Evolutionary conservation across 2,797 vertebrate genomes (phyloP).

Genomic region (Sebastes hubbsi): DNA sequence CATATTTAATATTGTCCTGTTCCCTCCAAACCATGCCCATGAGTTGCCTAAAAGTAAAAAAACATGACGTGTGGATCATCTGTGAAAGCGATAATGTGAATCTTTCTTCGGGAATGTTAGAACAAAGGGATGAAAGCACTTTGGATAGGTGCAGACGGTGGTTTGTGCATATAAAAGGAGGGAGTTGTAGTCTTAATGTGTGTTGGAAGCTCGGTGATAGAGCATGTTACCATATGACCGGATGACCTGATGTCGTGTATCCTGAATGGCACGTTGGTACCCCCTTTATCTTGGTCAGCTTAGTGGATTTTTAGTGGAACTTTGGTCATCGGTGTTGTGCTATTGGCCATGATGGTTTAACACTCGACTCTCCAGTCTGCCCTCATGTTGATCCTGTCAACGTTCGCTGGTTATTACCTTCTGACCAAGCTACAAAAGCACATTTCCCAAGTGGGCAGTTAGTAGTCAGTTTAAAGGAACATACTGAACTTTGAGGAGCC

Average conservation of each 20-base stretch:
- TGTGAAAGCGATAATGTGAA: conserved; percentile 60
- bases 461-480: neutral
- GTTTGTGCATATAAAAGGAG: conserved; percentile 46
- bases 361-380: conserved; percentile 52
- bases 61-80: conserved; percentile 38
- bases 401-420: conserved; percentile 57
- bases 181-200: conserved; percentile 52
- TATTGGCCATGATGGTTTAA: conserved; percentile 57
- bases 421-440: conserved; percentile 51
- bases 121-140: conserved; percentile 59
- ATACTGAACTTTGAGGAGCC: neutral
- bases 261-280: conserved; percentile 13
- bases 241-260: conserved; percentile 31
- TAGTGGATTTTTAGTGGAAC: conserved; percentile 58
- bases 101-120: conserved; percentile 50
- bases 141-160: conserved; percentile 52
- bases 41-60: conserved; percentile 50
- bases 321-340: conserved; percentile 61
- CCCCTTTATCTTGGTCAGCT: conserved; percentile 35
- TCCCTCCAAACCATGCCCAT: conserved; percentile 47
- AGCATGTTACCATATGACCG: conserved; percentile 16
- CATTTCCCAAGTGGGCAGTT: neutral
- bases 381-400: conserved; percentile 53
- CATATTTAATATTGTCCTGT: conserved; percentile 55
- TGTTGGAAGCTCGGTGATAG: conserved; percentile 30